These are phyloP conservation scores for Apteryx owenii DNA, from an alignment of 2,113 vertebrate species.

Conservation along the genomic window DNA sequence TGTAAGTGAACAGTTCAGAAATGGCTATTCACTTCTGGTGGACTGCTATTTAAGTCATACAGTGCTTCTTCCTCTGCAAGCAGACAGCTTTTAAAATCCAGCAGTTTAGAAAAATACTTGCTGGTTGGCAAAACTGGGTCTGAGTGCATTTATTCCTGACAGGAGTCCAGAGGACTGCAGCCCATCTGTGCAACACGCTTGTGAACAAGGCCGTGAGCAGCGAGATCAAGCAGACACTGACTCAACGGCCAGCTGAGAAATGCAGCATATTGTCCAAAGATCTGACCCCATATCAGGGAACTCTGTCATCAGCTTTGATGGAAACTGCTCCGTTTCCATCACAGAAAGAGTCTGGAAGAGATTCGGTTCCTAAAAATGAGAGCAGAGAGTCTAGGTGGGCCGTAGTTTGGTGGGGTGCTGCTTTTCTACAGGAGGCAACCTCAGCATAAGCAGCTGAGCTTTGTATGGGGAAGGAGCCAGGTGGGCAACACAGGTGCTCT, in stretches of 20 bases:
- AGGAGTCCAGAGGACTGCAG: not conserved
- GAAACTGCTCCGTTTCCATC: conserved; percentile 7
- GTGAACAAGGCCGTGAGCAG: not conserved
- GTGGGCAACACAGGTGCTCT: not conserved
- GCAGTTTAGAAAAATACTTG: not conserved
- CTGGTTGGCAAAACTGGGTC: not conserved
- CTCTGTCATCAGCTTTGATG: not conserved
- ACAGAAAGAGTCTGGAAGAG: not conserved
- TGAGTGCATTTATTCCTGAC: not conserved
- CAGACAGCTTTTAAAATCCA: not conserved
- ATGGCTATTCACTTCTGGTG: not conserved
- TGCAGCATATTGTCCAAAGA: not conserved
- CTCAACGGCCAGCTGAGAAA: not conserved
- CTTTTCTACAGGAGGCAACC: not conserved
- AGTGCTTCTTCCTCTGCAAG: not conserved
- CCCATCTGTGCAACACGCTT: not conserved
- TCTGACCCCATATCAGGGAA: not conserved
- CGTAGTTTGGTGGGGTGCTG: not conserved
- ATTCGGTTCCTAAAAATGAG: not conserved
- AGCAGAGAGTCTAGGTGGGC: fast-evolving
- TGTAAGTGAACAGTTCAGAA: not conserved
- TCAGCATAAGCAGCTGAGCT: not conserved
- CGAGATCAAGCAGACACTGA: not conserved
- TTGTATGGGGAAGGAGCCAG: not conserved
- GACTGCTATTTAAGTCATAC: not conserved